Evolutionary conservation across 2,797 vertebrate genomes (phyloP), one percentile per base, ranked within the genome.

Genomic region (Molossus alvarezi): DNA sequence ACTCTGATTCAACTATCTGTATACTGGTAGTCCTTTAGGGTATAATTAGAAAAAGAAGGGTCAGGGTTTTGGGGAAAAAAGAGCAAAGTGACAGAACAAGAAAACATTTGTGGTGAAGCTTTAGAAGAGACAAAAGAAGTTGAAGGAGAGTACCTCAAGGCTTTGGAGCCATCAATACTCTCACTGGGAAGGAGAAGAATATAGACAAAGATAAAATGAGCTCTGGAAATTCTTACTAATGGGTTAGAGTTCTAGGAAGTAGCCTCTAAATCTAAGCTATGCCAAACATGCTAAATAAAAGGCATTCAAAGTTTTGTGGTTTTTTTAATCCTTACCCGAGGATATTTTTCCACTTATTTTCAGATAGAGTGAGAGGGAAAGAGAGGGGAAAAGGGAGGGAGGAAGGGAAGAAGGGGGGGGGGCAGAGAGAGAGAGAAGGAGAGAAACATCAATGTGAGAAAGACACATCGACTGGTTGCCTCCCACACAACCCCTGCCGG

Each of bases 1-100:
- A 94, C 84, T 96, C 18, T 94, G 20, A 94, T 69, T 94, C 41
- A 93, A 85, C 55, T 84, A 86, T 67, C n/a, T 85, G n/a, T 21
- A 92, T 69, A 75, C 1, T 83, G 73, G 85, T 14, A 95, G 57
- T 88, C 18, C 33, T 60, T 95, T 48, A 73, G 18, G 6, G 20
- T 67, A n/a, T 73, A 94, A 91, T 58, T 72, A 51, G 76, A 90
- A 87, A 94, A 95, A 72, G 53, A 96, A 73, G 58, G 45, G 17
- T 64, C 33, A 92, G 18, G 20, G 15, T 67, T 95, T 9, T 84
- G 12, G 29, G 29, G 1, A 80, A 96, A 96, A 96, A 51, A 86
- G 1, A 82, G 60, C 25, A 69, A 94, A 95, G 58, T 41, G 37
- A 69, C 45, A 90, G 55, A 71, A 57, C 53, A 67, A 95, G 71